Evolutionary conservation across 2,797 vertebrate genomes (phyloP), one percentile per base, ranked within the genome.

Genomic region (Sebastes baramenuke): DNA sequence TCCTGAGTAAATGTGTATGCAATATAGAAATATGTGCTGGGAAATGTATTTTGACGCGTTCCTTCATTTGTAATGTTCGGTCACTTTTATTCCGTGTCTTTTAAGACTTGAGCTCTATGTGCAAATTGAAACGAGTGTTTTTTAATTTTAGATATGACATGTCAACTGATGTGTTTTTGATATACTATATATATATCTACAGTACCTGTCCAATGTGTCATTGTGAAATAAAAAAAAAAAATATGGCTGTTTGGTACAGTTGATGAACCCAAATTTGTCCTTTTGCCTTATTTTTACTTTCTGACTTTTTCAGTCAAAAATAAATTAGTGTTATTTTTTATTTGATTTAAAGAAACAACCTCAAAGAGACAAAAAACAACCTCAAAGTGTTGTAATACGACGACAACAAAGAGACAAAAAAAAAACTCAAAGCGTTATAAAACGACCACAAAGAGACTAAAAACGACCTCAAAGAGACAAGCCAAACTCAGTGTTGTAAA

Each of bases 201-300:
- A 82, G 87, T 94, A 93, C 76, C 76, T 94, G 93, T 95, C 83
- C 72, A 87, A 90, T 89, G 88, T 93, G 91, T 95, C 82, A 88
- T 93, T 94, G 94, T 95, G 94, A 94, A 95, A 94, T 93, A 94
- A 60, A 61, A 60, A 94, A 94, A 92, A 85, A 93, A 91, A 91
- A 93, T 52, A 86, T 88, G 88, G 84, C 92, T 94, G 94, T 93
- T 95, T 92, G 87, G 82, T 92, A 91, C 91, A 91, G 90, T 85
- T 87, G 78, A 86, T 74, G n/a, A 87, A 83, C 66, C 49, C 3
- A 56, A 59, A 55, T 32, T 32, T 74, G 72, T 80, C 34, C 13
- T 2, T 64, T 79, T 74, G 62, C 32, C 42, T 83, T 66, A 67
- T 72, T 87, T 3, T 62, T 77, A 2, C 20, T 68, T 72, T 24